Base-by-base conservation (phyloP, 2,113 vertebrate species). In the Gasterosteus aculeatus region DNA sequence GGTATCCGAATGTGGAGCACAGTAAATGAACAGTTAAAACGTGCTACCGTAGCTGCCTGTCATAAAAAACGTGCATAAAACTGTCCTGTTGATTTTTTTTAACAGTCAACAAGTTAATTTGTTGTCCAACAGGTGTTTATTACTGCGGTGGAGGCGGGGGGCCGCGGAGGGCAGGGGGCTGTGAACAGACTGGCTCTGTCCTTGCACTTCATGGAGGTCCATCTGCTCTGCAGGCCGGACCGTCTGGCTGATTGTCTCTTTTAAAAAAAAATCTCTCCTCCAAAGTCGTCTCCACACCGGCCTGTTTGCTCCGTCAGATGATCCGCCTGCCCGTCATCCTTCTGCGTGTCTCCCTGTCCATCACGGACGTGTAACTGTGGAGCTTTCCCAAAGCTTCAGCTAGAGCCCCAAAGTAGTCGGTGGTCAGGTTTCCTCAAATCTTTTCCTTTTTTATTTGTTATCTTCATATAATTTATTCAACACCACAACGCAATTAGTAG, bases 61-160 rank as follows among this genome's bases (percentile, higher is more conserved):
- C 81, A 59, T 77, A 83, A 86, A 59, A 78, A 69, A 73, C n/a
- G 38, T 19, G 63, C 85, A 87, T 91, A 90, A 94, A 93, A 80
- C 90, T 93, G 91, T 92, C 77, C 3, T 26, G n/a, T 26, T 18
- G 58, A 81, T 84, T 88, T 77, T 38, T 60, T 82, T 84, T 88
- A 75, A 80, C 77, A 81, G 81, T 84, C 83, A 73, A 81, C 85
- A 78, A 88, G 81, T 91, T 93, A 89, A 93, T 92, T 91, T 93
- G 93, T 92, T 79, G 83, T 88, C 62, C 58, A 83, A 91, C 93
- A 94, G 92, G 90, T 94, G 93, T 44, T 72, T 71, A 72, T 81
- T 78, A 69, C 62, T 78, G 51, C 31, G 3, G 61, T 19, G 46
- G 72, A 68, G 69, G 41, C 19, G 61, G 44, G 66, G 47, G 71